These are phyloP conservation scores for Phaethornis superciliosus DNA, from an alignment of 2,113 vertebrate species.

Conservation along the genomic window DNA sequence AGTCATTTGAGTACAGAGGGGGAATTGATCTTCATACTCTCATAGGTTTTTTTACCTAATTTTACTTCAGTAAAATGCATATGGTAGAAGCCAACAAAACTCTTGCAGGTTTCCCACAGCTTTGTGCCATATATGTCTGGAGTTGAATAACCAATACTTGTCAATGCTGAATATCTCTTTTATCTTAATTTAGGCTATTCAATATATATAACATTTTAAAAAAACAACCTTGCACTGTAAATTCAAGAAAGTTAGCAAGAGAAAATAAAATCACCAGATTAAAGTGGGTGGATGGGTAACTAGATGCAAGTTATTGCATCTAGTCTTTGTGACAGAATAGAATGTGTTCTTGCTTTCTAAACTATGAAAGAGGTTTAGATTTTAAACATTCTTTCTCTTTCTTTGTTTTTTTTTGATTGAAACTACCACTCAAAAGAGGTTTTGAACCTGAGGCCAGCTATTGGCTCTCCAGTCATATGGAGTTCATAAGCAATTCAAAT, in stretches of 20 bases:
- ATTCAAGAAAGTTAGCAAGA: background rate
- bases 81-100: background rate
- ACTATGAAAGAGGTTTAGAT: background rate
- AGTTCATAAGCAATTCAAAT: background rate
- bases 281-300: background rate
- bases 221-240: background rate
- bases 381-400: background rate
- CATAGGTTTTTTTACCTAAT: background rate
- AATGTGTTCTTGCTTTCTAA: background rate
- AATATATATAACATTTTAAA: background rate
- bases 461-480: background rate
- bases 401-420: background rate
- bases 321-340: background rate
- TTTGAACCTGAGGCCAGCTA: background rate
- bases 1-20: background rate
- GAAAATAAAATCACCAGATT: background rate
- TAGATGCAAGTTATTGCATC: background rate
- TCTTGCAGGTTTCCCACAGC: background rate
- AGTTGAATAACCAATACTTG: background rate
- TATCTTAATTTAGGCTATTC: background rate
- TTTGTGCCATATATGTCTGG: background rate
- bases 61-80: background rate
- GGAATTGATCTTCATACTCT: background rate
- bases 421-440: background rate
- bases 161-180: background rate